Evolutionary conservation across 2,888 invertebrate genomes (phyloP), one percentile per base, ranked within the genome.

Genomic region (Caenorhabditis becei): DNA sequence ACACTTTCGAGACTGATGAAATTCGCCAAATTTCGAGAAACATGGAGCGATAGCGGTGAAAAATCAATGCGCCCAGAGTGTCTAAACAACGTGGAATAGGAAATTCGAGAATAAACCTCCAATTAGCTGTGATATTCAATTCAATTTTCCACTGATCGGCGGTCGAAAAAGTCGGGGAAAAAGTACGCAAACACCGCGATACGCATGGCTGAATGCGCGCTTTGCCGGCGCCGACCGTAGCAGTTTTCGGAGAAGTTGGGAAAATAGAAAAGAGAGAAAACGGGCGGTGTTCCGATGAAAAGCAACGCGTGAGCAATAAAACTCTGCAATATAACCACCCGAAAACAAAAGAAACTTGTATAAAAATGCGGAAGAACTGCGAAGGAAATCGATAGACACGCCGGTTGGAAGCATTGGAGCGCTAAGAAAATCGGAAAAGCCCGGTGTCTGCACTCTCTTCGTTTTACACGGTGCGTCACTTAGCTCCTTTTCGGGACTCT

Each of bases 161-260:
- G 23, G 23, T 23, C 47, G 32, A 56, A 58, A 67, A 20, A 65
- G 28, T 51, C 51, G 35, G 49, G 1, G 32, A 65, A 18, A 51
- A 61, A 59, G 54, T 69, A 54, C 49, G 69, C 62, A 69, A 62
- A 63, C 47, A 72, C 47, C 20, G n/a, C 10, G 24, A 59, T 69
- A 8, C 69, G 32, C 69, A 69, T 8, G 62, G 16, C 51, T 23
- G 18, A 24, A 44, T 11, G 2, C n/a, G 35, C 35, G 54, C 58
- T 20, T 14, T 58, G 74, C 26, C 24, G 63, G 18, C 24, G 49
- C 18, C 74, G 1, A 74, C 74, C 74, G 74, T 74, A 74, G n/a
- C 47, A 10, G 18, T 47, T 47, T 47, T 14, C 23, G 18, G 26
- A 8, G 47, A 44, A 37, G 54, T 41, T 41, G 2, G 20, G 47